phyloP scores from a whole-genome alignment of 92 coral and sea anemone genomes.

The Galaxea fascicularis region DNA sequence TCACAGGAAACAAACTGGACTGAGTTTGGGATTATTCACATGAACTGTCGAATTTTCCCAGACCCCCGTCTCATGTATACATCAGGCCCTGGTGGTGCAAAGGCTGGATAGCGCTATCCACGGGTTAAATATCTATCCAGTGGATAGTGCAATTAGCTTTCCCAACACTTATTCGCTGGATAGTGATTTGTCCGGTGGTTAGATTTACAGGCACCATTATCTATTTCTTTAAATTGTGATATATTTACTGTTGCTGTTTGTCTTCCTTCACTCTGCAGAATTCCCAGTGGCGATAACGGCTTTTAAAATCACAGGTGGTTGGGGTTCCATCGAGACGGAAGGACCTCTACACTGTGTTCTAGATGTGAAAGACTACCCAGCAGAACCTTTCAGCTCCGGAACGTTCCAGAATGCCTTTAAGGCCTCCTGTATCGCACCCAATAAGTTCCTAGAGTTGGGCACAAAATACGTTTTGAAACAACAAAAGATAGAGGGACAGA shows the following conservation, averaged over 20 bases:
- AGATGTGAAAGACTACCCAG: constrained; percentile 17
- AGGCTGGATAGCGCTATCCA: too few relatives aligned
- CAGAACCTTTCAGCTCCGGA: constrained; percentile 22
- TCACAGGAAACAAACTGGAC: background rate
- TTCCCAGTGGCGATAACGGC: constrained; percentile 27
- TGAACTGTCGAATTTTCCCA: background rate
- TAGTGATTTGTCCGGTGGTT: too few relatives aligned
- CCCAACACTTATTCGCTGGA: too few relatives aligned
- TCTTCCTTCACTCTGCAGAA: constrained; percentile 18
- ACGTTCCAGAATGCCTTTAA: constrained; percentile 31
- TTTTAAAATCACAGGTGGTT: constrained; percentile 15
- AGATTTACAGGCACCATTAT: background rate
- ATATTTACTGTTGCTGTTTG: constrained; percentile 6
- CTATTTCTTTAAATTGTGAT: background rate
- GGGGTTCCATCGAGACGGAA: constrained; percentile 29
- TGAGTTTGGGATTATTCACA: background rate
- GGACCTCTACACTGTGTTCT: constrained; percentile 33
- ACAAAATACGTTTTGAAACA: constrained; percentile 26
- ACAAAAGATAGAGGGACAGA: constrained; percentile 17
- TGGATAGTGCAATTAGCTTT: too few relatives aligned
- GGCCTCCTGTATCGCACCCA: constrained; percentile 13
- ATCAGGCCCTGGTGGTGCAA: too few relatives aligned
- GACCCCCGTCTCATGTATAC: background rate
- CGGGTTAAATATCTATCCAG: too few relatives aligned
- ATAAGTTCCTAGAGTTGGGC: background rate